Percentiles rank a stretch among this genome's conserved stretches.
Conservation (phyloP, 2,888 invertebrate genomes). For the Cenopis cana region DNA sequence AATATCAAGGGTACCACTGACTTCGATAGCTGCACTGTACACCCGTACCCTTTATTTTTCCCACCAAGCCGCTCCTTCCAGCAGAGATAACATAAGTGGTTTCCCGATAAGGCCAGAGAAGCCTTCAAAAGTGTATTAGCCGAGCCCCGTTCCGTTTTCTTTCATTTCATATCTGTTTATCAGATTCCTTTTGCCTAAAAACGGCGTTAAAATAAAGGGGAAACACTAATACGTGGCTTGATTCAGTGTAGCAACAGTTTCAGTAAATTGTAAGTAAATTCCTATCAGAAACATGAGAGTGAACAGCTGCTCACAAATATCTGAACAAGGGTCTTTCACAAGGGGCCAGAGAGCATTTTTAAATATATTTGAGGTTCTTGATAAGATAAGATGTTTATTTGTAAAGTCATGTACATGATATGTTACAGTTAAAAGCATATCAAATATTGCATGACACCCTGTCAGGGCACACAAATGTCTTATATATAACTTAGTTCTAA, state of each 20-base stretch:
- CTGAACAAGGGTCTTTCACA: no score
- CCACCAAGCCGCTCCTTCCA: constrained; percentile 52
- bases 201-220: constrained; percentile 38
- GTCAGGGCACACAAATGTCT: no score
- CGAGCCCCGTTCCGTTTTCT: constrained; percentile 48
- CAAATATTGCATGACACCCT: no score
- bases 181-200: constrained; percentile 46
- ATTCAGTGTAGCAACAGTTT: neutral
- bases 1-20: neutral
- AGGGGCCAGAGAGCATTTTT: no score
- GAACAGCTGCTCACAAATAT: no score
- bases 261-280: no score
- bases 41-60: constrained; percentile 51
- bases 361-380: no score
- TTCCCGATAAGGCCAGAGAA: constrained; percentile 59
- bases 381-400: no score
- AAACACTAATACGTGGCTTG: neutral
- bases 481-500: no score
- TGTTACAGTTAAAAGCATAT: no score
- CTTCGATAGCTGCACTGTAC: neutral
- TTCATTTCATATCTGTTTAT: constrained; percentile 55
- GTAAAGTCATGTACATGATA: no score
- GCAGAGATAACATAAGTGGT: constrained; percentile 59
- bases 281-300: no score
- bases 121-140: constrained; percentile 63